Evolutionary conservation across 2,888 invertebrate species (phyloP), one percentile per base, ranked within the genome.

Genomic region (Agrochola circellaris): DNA sequence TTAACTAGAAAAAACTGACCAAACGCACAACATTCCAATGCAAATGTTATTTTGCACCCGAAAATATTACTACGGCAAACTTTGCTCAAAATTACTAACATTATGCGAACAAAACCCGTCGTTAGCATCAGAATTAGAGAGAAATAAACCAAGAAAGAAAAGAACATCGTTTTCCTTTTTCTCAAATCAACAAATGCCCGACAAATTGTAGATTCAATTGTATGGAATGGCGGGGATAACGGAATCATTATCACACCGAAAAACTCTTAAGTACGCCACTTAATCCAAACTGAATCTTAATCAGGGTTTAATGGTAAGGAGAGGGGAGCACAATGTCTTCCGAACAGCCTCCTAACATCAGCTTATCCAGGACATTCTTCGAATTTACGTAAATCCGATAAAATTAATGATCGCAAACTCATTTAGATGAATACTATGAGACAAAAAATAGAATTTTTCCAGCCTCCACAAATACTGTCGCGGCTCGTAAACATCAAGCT

Each of bases 221-320:
- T 81, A 79, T 82, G 64, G 80, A 88, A 86, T 79, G 72, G 58
- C 76, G 74, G 84, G 89, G 89, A 93, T 92, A 93, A 92, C 89
- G 88, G 90, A 91, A 92, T 91, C 93, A 93, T 94, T 94, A 94
- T 91, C 91, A 91, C 90, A 85, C 89, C 85, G 86, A 90, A 90
- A 91, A 90, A 91, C 90, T 88, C 88, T 91, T 92, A 92, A 93
- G 92, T 90, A 91, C 88, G 83, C 88, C 89, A 90, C 91, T 90
- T 92, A 93, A 94, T 93, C 93, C 92, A 82, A 85, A 85, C 89
- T 78, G 93, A 93, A 93, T 95, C 88, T 92, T 94, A 94, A 95
- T 92, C 92, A 94, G 92, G 79, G 84, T 90, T 90, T 93, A 92
- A 94, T 92, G 92, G 87, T 79, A 82, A 82, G 83, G 89, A 68